phyloP scores from a whole-genome alignment of 2,113 vertebrate species.

The Sterrhoptilus dennistouni region DNA sequence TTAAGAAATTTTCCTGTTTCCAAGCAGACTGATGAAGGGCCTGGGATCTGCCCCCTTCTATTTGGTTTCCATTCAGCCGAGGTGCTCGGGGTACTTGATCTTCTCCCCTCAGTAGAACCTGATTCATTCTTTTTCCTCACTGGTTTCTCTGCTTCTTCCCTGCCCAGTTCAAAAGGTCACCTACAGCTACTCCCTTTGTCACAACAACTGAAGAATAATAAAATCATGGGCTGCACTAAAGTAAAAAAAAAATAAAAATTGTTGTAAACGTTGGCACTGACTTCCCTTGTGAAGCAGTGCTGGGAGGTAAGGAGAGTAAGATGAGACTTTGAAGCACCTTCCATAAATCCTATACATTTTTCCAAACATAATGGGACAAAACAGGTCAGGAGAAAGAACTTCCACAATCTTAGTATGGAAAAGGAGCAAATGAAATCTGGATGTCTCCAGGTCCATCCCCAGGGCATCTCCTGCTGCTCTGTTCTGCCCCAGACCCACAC shows the following conservation, averaged over 20 bases:
- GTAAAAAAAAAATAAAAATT: not conserved
- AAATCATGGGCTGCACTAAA: not conserved
- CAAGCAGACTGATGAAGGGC: not conserved
- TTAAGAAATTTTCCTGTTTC: not conserved
- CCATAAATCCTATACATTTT: not conserved
- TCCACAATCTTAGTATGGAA: not conserved
- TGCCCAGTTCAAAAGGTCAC: not conserved
- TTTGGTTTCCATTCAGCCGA: not conserved
- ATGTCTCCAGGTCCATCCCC: not conserved
- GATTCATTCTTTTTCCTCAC: not conserved
- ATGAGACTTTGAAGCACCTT: not conserved
- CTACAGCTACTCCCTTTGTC: not conserved
- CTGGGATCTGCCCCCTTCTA: not conserved
- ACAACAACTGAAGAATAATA: not conserved
- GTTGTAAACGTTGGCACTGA: not conserved
- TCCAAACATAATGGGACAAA: not conserved
- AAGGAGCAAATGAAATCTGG: not conserved
- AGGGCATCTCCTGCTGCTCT: not conserved
- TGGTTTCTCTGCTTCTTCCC: not conserved
- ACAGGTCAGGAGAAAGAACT: not conserved
- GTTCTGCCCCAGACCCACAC: not conserved
- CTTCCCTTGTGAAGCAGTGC: not conserved
- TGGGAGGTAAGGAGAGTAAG: not conserved
- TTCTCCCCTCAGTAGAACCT: not conserved
- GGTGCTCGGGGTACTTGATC: not conserved